Conservation (phyloP, 2,888 invertebrate genomes). For the Drosophila quinaria region DNA sequence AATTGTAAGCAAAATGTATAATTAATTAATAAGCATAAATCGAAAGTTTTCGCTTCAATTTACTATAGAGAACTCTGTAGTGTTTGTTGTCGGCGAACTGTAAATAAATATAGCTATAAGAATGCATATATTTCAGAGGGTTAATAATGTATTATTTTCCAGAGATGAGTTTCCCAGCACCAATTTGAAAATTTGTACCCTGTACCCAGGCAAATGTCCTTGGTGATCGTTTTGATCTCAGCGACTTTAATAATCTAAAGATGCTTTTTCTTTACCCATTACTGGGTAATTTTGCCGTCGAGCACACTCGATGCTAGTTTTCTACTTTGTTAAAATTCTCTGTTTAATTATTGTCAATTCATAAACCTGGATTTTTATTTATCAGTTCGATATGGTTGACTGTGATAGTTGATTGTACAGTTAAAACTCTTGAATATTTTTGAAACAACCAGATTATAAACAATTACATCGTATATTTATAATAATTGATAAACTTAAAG, state of each 20-base stretch:
- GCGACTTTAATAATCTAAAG: neutral
- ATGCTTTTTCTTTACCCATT: neutral
- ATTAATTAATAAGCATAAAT: constrained; percentile 27
- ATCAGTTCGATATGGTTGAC: constrained; percentile 83
- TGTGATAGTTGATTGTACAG: constrained; percentile 85
- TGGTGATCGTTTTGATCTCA: constrained; percentile 3
- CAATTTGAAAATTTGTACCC: neutral
- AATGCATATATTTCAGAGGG: constrained; percentile 15
- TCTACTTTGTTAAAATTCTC: constrained; percentile 23
- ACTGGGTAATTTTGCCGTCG: constrained; percentile 39
- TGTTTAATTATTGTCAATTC: neutral
- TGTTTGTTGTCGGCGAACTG: constrained; percentile 54
- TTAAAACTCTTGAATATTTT: constrained; percentile 79
- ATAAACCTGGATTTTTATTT: constrained; percentile 35
- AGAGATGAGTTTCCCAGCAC: constrained; percentile 15
- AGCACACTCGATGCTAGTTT: neutral
- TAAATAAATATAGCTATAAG: constrained; percentile 46
- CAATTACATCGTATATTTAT: constrained; percentile 14
- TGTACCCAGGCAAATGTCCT: neutral
- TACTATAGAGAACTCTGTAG: constrained; percentile 38
- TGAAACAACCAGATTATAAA: constrained; percentile 53
- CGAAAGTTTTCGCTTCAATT: constrained; percentile 57
- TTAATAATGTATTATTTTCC: constrained; percentile 2
- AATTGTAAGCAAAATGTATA: constrained; percentile 32
- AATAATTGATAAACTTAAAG: constrained; percentile 29